Percentiles rank a stretch among this genome's conserved stretches.
Conservation (phyloP, 1,140 invertebrate genomes). For the Zeugodacus cucurbitae region DNA sequence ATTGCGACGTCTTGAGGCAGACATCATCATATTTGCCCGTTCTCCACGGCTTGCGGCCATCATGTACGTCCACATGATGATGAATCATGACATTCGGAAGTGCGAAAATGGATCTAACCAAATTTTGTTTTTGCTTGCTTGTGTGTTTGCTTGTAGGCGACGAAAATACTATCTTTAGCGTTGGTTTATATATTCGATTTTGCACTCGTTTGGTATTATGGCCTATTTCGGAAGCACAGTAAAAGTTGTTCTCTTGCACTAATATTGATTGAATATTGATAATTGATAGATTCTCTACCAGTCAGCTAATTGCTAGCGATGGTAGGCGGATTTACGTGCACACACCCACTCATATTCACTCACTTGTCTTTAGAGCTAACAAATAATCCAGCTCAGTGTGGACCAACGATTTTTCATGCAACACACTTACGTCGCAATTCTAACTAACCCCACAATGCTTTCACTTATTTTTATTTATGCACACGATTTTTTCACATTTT, state of each 20-base stretch:
- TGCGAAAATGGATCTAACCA: neutral
- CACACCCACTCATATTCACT: neutral
- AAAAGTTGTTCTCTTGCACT: neutral
- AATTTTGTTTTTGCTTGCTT: neutral
- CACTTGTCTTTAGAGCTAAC: too few relatives aligned
- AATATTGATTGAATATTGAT: neutral
- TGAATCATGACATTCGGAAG: slow-evolving; percentile 48
- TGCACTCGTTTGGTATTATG: neutral
- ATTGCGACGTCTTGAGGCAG: slow-evolving; percentile 54
- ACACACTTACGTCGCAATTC: neutral
- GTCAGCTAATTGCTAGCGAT: neutral
- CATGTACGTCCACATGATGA: slow-evolving; percentile 70
- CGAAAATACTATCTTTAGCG: too few relatives aligned
- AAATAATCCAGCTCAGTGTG: too few relatives aligned
- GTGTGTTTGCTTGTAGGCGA: neutral
- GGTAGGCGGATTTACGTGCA: neutral
- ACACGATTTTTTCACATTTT: neutral
- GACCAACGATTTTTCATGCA: neutral
- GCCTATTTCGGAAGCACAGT: too few relatives aligned
- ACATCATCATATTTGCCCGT: slow-evolving; percentile 65
- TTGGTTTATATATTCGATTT: neutral
- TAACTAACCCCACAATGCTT: too few relatives aligned
- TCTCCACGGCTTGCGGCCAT: slow-evolving; percentile 71
- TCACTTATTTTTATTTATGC: neutral
- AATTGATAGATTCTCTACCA: neutral